These are phyloP conservation scores for Tinea semifulvella DNA, from an alignment of 2,888 invertebrate species.

Conservation along the genomic window DNA sequence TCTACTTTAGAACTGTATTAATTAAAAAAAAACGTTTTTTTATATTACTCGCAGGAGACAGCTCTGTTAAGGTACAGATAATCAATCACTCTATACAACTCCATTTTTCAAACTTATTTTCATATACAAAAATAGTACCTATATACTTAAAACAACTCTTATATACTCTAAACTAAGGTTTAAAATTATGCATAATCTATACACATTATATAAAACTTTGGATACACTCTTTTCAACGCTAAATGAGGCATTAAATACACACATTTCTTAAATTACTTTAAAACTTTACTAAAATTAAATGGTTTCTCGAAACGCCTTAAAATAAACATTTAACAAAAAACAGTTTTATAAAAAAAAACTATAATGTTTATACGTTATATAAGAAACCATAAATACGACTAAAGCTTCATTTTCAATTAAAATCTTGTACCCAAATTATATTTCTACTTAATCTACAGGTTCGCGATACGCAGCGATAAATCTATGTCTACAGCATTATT, in stretches of 20 bases:
- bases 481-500: neutral
- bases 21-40: too few species aligned
- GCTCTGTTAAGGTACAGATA: too few species aligned
- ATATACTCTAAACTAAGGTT: neutral
- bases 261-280: neutral
- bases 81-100: slow-evolving; percentile 1
- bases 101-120: neutral
- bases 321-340: too few species aligned
- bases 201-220: slow-evolving; percentile 2
- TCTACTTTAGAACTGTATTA: too few species aligned
- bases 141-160: neutral
- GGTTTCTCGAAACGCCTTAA: neutral
- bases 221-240: neutral
- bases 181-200: neutral
- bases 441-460: too few species aligned
- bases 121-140: slow-evolving; percentile 1
- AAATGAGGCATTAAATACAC: slow-evolving; percentile 7
- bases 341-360: too few species aligned
- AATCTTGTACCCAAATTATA: neutral
- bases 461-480: too few species aligned
- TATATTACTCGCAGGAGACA: too few species aligned
- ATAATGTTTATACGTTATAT: neutral
- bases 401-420: neutral
- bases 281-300: too few species aligned
- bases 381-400: neutral